Base-by-base conservation (phyloP, 1,140 invertebrate genomes). In the Araneus ventricosus region DNA sequence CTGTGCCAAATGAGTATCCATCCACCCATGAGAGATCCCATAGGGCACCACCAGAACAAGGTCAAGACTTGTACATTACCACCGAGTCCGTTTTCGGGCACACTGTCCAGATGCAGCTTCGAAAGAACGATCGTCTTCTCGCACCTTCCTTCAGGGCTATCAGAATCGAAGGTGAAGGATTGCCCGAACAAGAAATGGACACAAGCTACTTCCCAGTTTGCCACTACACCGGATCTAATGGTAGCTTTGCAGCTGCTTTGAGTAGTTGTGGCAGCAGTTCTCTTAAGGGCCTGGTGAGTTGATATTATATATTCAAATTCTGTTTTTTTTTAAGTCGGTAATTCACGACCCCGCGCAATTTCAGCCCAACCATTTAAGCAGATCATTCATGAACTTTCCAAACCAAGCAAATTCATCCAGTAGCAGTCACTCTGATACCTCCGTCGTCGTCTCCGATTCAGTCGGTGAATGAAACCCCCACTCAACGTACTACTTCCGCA, bases 41-140 rank as follows among this genome's bases (percentile, higher is more conserved):
- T 10, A 67, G 63, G 27, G 8, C 39, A 22, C 41, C 39, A n/a
- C 3, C 2, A n/a, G 41, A 57, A 30, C 41, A 57, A 84, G 41
- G 39, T 5, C 82, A 80, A 57, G 45, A 39, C 10, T 39, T 89
- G 24, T 63, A 89, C n/a, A 67, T 93, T 14, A 22, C 30, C 2
- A 52, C 86, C 4, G 52, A 88, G 20, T 88, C 92, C 7, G 27
- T 93, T n/a, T 93, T 93, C 17, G 92, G 92, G 1, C 92, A 93
- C n/a, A 27, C 6, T 52, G 52, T 93, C 1, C 92, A 93, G 24
- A 63, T 93, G 86, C 86, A 89, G 20, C 87, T 93, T 24, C 24
- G 27, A 34, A 80, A 27, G 30, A 93, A 93, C 30, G 20, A 82
- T 63, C 79, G 34, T 2, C 57, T 93, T 4, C 86, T 93, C 0